Evolutionary conservation across 1,140 invertebrate species (phyloP), one percentile per base, ranked within the genome.

Genomic region (Protaetia brevitarsis): DNA sequence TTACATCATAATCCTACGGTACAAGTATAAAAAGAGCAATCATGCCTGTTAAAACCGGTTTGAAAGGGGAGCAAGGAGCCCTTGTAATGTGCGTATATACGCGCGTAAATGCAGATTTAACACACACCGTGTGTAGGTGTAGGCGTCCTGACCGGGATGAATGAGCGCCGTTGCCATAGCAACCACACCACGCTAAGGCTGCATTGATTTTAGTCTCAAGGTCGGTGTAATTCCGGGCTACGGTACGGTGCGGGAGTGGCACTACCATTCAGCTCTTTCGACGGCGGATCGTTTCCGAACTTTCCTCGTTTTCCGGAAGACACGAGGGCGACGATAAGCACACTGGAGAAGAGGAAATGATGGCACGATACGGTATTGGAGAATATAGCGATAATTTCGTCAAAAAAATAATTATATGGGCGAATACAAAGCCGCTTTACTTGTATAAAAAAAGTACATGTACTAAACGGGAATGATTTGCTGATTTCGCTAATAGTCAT

Each of bases 191-290:
- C 70, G 70, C 74, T 65, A 71, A 72, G 71, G 73, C 74, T 76
- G 72, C 73, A 76, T 76, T 74, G 74, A 76, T 76, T 76, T 76
- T 76, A 68, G 65, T 70, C 68, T 67, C 73, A 73, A 75, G 72
- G 72, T 73, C 70, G 73, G 60, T 26, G 60, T 31, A 36, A 36
- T 31, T 36, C 29, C 31, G 31, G 60, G 60, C 60, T 59, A 28
- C 57, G 57, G 57, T 31, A 34, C 60, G 60, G 21, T 36, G 31
- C 60, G 29, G 60, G 31, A 31, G 60, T 59, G 57, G 29, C 60
- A 36, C 60, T 36, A 62, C 31, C 60, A 62, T 62, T 51, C 41
- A 51, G 26, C 41, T 51, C 41, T 51, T 51, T 51, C 41, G 41
- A 23, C n/a, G n/a, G n/a, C 41, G 19, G 41, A 51, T 51, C 19